These are phyloP conservation scores for Diploptera punctata DNA, from an alignment of 2,888 invertebrate genomes.

Conservation along the genomic window DNA sequence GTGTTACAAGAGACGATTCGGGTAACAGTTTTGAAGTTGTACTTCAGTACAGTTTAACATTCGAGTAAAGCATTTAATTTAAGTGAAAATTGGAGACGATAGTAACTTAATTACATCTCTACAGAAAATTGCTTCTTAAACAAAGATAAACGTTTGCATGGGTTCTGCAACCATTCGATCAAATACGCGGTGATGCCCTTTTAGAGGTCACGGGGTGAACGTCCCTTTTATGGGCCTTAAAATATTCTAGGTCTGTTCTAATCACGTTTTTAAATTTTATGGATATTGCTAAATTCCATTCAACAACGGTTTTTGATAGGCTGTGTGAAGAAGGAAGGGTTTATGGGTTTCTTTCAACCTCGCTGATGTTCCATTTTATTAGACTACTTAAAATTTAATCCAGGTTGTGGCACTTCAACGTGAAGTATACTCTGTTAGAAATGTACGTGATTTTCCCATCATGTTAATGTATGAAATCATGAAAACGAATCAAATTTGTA, in stretches of 20 bases:
- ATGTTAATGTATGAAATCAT: too few species aligned
- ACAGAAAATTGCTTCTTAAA: too few species aligned
- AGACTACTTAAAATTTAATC: slow-evolving; percentile 9
- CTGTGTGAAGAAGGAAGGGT: not conserved
- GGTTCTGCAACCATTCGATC: not conserved
- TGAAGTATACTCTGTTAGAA: too few species aligned
- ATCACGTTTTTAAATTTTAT: slow-evolving; percentile 12
- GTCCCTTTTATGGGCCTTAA: not conserved
- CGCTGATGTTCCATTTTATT: slow-evolving; percentile 2
- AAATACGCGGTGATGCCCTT: not conserved
- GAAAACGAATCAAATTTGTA: too few species aligned
- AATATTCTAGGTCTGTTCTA: not conserved
- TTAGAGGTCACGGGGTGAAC: not conserved
- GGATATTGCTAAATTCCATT: slow-evolving; percentile 13
- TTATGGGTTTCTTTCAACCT: slow-evolving; percentile 1
- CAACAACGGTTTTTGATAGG: not conserved
- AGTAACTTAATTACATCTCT: too few species aligned
- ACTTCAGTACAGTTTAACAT: too few species aligned
- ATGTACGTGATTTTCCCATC: too few species aligned
- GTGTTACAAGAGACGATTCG: too few species aligned
- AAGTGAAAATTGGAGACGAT: too few species aligned
- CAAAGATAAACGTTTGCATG: too few species aligned
- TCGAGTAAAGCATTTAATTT: too few species aligned
- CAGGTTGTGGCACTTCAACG: not conserved
- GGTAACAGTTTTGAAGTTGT: too few species aligned